Conservation (phyloP, 2,888 invertebrate species). For the Herminia tarsipennalis region DNA sequence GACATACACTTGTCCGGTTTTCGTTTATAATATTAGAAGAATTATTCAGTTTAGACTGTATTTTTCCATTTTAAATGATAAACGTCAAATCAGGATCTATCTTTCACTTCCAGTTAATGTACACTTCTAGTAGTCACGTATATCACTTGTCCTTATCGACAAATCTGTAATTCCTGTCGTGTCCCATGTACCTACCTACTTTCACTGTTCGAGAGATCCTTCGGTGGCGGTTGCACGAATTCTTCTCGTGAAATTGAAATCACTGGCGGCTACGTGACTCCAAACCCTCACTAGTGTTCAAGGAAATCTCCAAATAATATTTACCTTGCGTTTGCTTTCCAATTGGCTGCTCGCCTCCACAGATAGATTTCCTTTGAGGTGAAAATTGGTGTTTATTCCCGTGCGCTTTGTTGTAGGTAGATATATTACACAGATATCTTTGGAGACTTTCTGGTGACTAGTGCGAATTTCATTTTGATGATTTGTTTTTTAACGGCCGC, state of each 20-base stretch:
- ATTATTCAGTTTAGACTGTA: no score
- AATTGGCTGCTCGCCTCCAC: constrained; percentile 56
- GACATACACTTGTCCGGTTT: no score
- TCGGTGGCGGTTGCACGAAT: constrained; percentile 54
- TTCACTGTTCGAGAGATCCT: constrained; percentile 53
- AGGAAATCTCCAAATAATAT: constrained; percentile 74
- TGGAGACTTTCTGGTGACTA: constrained; percentile 3
- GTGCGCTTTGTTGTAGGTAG: constrained; percentile 57
- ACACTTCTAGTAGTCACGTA: neutral
- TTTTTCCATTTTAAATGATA: no score
- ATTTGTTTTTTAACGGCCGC: no score
- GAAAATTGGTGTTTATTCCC: constrained; percentile 72
- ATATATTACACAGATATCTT: constrained; percentile 38
- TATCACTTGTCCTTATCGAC: constrained; percentile 18
- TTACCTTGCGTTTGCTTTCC: constrained; percentile 66
- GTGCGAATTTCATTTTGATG: neutral
- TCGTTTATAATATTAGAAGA: no score
- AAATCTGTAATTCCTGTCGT: constrained; percentile 46
- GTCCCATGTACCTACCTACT: constrained; percentile 44
- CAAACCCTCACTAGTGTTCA: constrained; percentile 67
- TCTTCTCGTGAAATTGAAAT: constrained; percentile 74
- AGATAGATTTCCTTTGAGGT: constrained; percentile 69
- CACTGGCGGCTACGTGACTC: constrained; percentile 75
- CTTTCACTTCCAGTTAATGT: no score
- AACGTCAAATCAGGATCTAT: no score